Evolutionary conservation across 2,888 invertebrate species (phyloP), one percentile per base, ranked within the genome.

Genomic region (Himalopsyche japonica): DNA sequence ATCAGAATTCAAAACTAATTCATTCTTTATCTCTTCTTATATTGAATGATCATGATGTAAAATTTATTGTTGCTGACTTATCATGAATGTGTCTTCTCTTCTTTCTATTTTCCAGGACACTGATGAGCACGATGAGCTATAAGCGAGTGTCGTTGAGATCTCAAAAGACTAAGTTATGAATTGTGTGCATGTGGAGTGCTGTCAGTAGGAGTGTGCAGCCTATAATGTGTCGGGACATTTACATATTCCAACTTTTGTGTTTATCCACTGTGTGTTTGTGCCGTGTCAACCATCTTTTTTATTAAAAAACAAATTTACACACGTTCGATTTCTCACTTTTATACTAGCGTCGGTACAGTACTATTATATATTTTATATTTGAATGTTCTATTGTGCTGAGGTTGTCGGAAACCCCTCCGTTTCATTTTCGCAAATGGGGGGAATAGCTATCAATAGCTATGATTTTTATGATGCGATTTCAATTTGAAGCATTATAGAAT

Each of bases 91-190:
- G n/a, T n/a, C n/a, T n/a, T n/a, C n/a, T n/a, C 8, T 20, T 79
- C 24, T 43, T 76, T 79, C 20, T 82, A 57, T 79, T 20, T 57
- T 87, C 7, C 84, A 86, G 83, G 86, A 86, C 49, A 79, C 82
- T 47, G 88, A 87, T 82, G 84, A 86, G 70, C 87, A 87, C 79
- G 87, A 87, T 78, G 87, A 87, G 82, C 86, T 87, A 64, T 87
- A 87, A 85, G 27, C 27, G 70, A 24, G 70, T 27, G 70, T 70
- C 70, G 30, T 70, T 70, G 37, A 80, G 80, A 77, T 79, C 79
- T 70, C 30, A 30, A 82, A 78, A 86, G 84, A 86, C 86, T 86
- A 70, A 86, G 82, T 84, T 47, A 82, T 84, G 78, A 79, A 81
- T 78, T 47, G 84, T 84, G 84, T 48, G 84, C 70, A 30, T 70